A percentile compares a stretch with the other conserved stretches of the same genome.
These are phyloP conservation scores for Carterocephalus palaemon DNA, from an alignment of 2,888 invertebrate genomes.

Conservation along the genomic window DNA sequence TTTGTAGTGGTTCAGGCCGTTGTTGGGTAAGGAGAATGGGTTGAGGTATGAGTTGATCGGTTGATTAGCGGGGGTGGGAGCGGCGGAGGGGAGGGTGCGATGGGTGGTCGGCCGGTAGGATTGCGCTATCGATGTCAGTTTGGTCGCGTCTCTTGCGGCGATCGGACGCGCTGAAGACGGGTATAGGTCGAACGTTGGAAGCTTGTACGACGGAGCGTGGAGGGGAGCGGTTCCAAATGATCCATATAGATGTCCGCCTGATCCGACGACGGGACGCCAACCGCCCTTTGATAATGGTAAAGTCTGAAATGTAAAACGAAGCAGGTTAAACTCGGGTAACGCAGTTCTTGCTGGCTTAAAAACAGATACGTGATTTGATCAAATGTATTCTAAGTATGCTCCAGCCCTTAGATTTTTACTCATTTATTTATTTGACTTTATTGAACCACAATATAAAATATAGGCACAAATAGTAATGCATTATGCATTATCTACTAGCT, in stretches of 20 bases:
- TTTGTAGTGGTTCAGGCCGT: slow-evolving; percentile 59
- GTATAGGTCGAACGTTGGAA: slow-evolving; percentile 56
- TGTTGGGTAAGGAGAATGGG: slow-evolving; percentile 60
- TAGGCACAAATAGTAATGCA: too few relatives aligned
- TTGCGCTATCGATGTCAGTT: slow-evolving; percentile 70
- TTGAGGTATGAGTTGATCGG: slow-evolving; percentile 71
- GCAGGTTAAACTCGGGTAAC: too few relatives aligned
- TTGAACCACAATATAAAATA: too few relatives aligned
- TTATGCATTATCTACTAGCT: too few relatives aligned
- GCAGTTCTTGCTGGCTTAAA: too few relatives aligned
- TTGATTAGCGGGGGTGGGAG: slow-evolving; percentile 54
- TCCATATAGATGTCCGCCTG: slow-evolving; percentile 57
- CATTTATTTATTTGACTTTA: too few relatives aligned
- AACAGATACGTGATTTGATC: too few relatives aligned
- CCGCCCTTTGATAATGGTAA: slow-evolving; percentile 78
- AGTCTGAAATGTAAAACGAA: slow-evolving; percentile 51
- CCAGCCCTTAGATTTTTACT: too few relatives aligned
- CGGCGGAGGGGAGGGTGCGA: slow-evolving; percentile 50
- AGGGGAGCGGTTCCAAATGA: slow-evolving; percentile 56
- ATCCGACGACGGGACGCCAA: slow-evolving; percentile 80
- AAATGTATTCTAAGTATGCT: too few relatives aligned
- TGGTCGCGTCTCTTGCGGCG: slow-evolving; percentile 58
- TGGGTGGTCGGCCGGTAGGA: slow-evolving; percentile 69
- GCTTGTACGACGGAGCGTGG: slow-evolving; percentile 61
- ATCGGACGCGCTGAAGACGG: slow-evolving; percentile 65